Evolutionary conservation across 1,140 invertebrate species (phyloP).

Genomic region (Vanessa tameamea): DNA sequence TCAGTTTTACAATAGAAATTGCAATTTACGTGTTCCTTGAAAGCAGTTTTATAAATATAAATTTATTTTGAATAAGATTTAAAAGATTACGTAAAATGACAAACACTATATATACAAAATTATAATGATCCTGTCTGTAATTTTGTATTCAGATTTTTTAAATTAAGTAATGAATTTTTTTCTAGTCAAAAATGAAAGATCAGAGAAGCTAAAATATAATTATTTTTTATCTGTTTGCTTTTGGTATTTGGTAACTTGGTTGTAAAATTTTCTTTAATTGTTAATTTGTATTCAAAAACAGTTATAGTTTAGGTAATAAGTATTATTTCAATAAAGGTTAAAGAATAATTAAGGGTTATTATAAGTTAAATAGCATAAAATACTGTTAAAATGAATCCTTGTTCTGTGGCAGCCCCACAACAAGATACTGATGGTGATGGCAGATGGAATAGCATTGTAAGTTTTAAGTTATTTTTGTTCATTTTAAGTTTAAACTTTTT

Average conservation of each 20-base stretch:
- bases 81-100: too few relatives aligned
- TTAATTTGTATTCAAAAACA: slow-evolving; percentile 5
- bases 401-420: slow-evolving; percentile 82
- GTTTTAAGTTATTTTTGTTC: slow-evolving; percentile 35
- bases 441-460: slow-evolving; percentile 85
- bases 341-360: neutral
- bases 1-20: too few relatives aligned
- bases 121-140: too few relatives aligned
- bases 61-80: too few relatives aligned
- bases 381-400: slow-evolving; percentile 80
- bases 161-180: neutral
- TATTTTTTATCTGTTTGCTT: slow-evolving; percentile 23
- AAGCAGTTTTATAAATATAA: too few relatives aligned
- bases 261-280: slow-evolving; percentile 9
- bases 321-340: neutral
- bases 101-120: too few relatives aligned
- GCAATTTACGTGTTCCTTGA: too few relatives aligned
- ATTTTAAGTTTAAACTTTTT: too few relatives aligned
- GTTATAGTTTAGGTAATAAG: neutral
- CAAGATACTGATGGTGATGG: slow-evolving; percentile 85
- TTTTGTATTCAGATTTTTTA: too few relatives aligned
- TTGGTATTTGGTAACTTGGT: slow-evolving; percentile 11
- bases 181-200: slow-evolving; percentile 13
- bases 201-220: neutral
- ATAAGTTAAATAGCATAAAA: neutral